Percentiles rank a stretch among this genome's conserved stretches.
phyloP scores from a whole-genome alignment of 2,888 invertebrate species.

The Ennomos quercinarius region DNA sequence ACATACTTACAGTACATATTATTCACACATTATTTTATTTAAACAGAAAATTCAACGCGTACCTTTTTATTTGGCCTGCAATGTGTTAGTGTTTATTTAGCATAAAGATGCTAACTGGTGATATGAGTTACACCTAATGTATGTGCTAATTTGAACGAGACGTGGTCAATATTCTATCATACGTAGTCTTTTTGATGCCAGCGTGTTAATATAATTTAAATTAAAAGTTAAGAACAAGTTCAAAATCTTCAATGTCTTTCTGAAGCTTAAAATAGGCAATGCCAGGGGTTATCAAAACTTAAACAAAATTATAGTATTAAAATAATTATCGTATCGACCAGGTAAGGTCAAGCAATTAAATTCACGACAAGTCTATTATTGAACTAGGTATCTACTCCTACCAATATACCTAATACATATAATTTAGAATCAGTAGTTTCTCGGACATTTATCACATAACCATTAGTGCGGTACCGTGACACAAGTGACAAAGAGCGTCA shows the following conservation, averaged over 20 bases:
- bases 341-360: conserved; percentile 16
- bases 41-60: conserved; percentile 13
- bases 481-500: conserved; percentile 63
- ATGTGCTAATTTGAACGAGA: conserved; percentile 21
- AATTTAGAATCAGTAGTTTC: conserved; percentile 17
- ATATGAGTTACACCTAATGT: conserved; percentile 25
- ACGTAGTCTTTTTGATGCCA: conserved; percentile 1
- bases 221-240: conserved; percentile 6
- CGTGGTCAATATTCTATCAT: conserved; percentile 18
- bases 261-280: conserved; percentile 10
- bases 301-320: conserved; percentile 4
- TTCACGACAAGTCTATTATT: conserved; percentile 6
- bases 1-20: too few relatives aligned
- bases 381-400: background rate
- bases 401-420: conserved; percentile 4
- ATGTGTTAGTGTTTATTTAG: conserved; percentile 18
- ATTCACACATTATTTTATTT: background rate
- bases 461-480: conserved; percentile 36
- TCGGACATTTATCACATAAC: conserved; percentile 27
- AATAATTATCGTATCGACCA: conserved; percentile 5
- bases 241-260: background rate
- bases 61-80: conserved; percentile 7
- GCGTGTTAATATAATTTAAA: conserved; percentile 1
- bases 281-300: conserved; percentile 8
- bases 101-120: conserved; percentile 5